phyloP scores from a whole-genome alignment of 2,113 vertebrate genomes.

The Caretta caretta region DNA sequence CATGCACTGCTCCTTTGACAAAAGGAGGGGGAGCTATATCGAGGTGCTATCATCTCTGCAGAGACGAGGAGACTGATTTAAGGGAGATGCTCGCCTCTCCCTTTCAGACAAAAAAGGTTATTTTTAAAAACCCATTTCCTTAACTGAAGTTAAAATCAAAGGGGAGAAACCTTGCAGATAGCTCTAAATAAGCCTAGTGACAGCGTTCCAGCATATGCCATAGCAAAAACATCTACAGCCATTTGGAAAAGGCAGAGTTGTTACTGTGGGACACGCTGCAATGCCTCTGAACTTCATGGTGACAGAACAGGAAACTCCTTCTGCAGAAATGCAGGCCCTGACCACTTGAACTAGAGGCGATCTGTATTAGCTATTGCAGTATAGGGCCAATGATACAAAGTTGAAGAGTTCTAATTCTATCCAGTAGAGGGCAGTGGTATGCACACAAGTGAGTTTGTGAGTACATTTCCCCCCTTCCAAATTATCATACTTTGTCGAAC shows the following conservation, averaged over 20 bases:
- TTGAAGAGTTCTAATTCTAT: background rate
- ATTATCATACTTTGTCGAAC: background rate
- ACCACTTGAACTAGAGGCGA: background rate
- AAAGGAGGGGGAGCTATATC: background rate
- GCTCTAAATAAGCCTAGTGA: background rate
- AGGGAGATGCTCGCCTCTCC: background rate
- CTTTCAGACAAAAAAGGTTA: background rate
- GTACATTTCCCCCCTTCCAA: background rate
- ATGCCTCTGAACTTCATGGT: background rate
- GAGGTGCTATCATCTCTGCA: background rate
- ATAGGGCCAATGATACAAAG: rapidly evolving
- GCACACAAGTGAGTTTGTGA: background rate
- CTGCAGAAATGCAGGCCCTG: background rate
- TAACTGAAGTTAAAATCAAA: background rate
- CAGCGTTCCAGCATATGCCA: background rate
- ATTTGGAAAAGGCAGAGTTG: background rate
- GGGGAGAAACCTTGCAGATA: background rate
- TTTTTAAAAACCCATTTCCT: background rate
- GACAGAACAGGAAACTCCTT: background rate
- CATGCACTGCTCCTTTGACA: background rate
- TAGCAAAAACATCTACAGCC: background rate
- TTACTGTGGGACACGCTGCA: background rate
- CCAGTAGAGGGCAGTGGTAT: conserved; percentile 70
- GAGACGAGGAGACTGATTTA: rapidly evolving
- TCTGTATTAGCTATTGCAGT: rapidly evolving